Evolutionary conservation across 1,140 invertebrate genomes (phyloP).

Genomic region (Drosophila nasuta): DNA sequence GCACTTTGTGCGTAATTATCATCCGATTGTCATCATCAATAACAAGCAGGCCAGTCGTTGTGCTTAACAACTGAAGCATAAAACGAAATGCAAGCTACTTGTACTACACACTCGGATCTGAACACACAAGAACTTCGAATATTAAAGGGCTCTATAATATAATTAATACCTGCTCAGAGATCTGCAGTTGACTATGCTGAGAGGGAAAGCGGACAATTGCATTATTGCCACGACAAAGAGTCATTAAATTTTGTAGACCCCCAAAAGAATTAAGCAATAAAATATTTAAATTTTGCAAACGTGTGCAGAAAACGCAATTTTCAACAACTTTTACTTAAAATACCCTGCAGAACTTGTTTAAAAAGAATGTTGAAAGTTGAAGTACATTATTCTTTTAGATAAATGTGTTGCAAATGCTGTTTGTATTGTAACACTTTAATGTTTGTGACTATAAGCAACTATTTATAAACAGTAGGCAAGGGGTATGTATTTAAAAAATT

Average conservation of each 20-base stretch:
- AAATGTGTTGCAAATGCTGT: no score
- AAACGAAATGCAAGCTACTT: conserved; percentile 56
- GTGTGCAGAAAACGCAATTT: conserved; percentile 11
- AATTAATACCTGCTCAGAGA: conserved; percentile 61
- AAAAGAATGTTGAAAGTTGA: no score
- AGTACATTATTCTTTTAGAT: no score
- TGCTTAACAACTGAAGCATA: conserved; percentile 55
- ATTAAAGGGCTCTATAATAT: conserved; percentile 26
- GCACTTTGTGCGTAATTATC: conserved; percentile 46
- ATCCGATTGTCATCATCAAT: conserved; percentile 40
- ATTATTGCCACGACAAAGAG: conserved; percentile 15
- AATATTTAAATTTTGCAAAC: conserved; percentile 59
- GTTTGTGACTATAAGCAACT: no score
- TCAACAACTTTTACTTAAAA: not conserved
- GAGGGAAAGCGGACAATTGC: conserved; percentile 21
- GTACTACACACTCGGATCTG: conserved; percentile 7
- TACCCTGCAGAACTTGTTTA: not conserved
- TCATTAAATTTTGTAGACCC: conserved; percentile 7
- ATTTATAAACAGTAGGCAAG: not conserved
- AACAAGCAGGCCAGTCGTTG: conserved; percentile 10
- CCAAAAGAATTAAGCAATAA: conserved; percentile 54
- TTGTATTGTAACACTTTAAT: no score
- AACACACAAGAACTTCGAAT: conserved; percentile 22
- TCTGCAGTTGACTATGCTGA: not conserved
- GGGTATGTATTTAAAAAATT: not conserved